Conservation (phyloP, 1,140 invertebrate species). For the Sminthurides bifidus region DNA sequence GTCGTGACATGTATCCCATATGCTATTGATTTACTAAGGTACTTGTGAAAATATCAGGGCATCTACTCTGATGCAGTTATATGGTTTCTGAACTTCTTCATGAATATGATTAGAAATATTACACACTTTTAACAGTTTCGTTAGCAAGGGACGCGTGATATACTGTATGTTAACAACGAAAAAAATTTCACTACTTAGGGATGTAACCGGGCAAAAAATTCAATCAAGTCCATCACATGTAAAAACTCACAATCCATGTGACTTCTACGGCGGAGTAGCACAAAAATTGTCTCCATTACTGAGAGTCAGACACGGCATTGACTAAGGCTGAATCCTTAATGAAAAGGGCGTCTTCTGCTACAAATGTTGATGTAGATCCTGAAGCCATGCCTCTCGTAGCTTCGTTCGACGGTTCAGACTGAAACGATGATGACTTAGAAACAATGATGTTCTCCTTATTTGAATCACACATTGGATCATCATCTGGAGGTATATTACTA, state of each 20-base stretch:
- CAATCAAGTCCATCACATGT: not conserved
- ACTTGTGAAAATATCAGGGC: constrained; percentile 2
- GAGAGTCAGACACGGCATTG: constrained; percentile 19
- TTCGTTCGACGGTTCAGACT: constrained; percentile 12
- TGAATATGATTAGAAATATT: not conserved
- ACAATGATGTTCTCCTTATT: constrained; percentile 30
- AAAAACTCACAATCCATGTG: not conserved
- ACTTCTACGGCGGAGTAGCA: constrained; percentile 2
- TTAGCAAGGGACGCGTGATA: not conserved
- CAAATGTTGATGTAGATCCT: constrained; percentile 8
- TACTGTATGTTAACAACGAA: not conserved
- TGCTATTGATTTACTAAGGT: no score
- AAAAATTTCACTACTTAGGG: not conserved
- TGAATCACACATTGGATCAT: constrained; percentile 31
- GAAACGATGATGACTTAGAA: constrained; percentile 17
- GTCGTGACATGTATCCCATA: not conserved
- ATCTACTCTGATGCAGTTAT: not conserved
- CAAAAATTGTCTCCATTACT: constrained; percentile 7
- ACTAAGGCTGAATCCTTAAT: constrained; percentile 27
- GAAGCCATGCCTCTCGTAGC: constrained; percentile 8
- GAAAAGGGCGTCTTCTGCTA: constrained; percentile 22
- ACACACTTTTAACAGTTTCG: not conserved
- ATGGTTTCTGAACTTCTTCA: not conserved
- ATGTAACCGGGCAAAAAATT: not conserved
- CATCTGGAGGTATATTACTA: constrained; percentile 24